phyloP scores from a whole-genome alignment of 1,140 invertebrate species.

The Lordiphosa collinella region DNA sequence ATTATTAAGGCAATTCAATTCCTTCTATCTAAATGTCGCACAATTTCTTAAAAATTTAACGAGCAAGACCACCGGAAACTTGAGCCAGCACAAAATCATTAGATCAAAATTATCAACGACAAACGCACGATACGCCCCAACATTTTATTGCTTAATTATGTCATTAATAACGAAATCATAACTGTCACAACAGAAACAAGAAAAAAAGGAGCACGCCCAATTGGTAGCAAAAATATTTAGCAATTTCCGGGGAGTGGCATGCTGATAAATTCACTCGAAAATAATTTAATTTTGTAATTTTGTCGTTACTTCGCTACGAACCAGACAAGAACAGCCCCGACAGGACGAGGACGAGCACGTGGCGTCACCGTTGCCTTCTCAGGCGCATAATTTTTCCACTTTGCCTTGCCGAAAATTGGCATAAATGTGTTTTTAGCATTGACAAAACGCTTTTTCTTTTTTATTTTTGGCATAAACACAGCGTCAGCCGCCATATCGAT shows the following conservation, averaged over 20 bases:
- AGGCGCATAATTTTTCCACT: constrained; percentile 70
- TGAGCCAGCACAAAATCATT: constrained; percentile 4
- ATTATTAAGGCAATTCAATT: too few relatives aligned
- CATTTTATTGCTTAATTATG: constrained; percentile 68
- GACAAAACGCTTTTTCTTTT: constrained; percentile 58
- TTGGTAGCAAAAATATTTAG: constrained; percentile 69
- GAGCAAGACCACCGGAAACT: background rate
- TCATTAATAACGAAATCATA: constrained; percentile 62
- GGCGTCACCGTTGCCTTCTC: constrained; percentile 34
- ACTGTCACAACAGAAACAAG: constrained; percentile 12
- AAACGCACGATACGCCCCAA: constrained; percentile 10
- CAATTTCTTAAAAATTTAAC: constrained; percentile 15
- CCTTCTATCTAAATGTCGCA: background rate
- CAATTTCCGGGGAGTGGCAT: constrained; percentile 56
- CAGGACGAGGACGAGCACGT: constrained; percentile 3
- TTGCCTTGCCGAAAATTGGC: constrained; percentile 66
- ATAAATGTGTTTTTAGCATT: constrained; percentile 64
- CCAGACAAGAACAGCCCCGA: background rate
- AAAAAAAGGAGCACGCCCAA: constrained; percentile 16
- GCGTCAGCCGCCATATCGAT: constrained; percentile 45
- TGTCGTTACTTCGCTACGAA: constrained; percentile 25
- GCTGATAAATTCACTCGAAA: constrained; percentile 64
- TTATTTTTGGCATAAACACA: constrained; percentile 41
- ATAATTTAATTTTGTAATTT: constrained; percentile 68
- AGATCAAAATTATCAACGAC: constrained; percentile 37